Base-by-base conservation (phyloP, 1,140 invertebrate species). In the Campodea augens region DNA sequence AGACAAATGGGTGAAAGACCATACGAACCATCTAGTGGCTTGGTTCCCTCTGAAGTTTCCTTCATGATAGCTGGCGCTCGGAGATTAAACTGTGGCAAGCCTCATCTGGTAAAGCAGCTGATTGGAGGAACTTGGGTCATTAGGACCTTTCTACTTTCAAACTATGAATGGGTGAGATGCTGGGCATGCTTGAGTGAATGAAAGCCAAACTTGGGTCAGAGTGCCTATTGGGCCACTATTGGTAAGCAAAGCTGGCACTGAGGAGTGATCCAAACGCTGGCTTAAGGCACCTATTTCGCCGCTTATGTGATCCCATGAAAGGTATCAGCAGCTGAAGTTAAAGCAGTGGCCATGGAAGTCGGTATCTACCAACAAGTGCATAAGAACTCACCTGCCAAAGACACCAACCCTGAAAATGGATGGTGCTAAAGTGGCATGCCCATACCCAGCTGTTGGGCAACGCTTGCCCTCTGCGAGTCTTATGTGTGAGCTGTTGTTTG, bases 1-100 rank as follows among this genome's bases (percentile, higher is more conserved):
- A 65, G 59, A 65, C 67, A 71, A 71, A 72, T 70, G 68, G 70
- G 69, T 68, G 68, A 73, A 73, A 74, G 70, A 73, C 70, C 70
- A 72, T 73, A 74, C 70, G 71, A 74, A 73, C 70, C 68, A 64
- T 72, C 70, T 72, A 69, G 70, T 71, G 68, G 68, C 64, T 68
- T n/a, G 65, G 69, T 74, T 74, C 66, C 68, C 55, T 61, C 66
- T 61, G 69, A 73, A 72, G 67, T 73, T 73, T 72, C 66, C 65
- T 67, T 64, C 66, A 73, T 69, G 70, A 72, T 52, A 51, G 52
- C 50, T 52, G 52, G 50, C 40, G 46, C 49, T 54, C 45, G 39
- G 72, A 69, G 68, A 67, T 71, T 65, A 64, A 70, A 67, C 43
- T 42, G 18, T 23, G 45, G 42, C 42, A 42, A 53, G 53, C 53